A percentile compares a stretch with the other conserved stretches of the same genome.
Conservation (phyloP, 2,888 invertebrate genomes). For the Drosophila flavopinicola region DNA sequence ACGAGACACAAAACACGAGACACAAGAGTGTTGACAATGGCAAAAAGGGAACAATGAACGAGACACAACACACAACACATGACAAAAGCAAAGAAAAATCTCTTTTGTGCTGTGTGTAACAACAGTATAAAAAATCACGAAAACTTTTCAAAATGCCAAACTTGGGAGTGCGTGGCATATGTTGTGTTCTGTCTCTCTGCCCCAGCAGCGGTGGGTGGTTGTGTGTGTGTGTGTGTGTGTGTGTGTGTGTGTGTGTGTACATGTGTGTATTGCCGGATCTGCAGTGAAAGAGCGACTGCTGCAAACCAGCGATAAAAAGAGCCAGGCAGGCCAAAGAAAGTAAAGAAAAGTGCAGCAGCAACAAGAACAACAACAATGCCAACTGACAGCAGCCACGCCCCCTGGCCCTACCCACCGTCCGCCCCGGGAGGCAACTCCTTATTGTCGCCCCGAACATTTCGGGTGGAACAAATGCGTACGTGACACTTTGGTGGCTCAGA, state of each 20-base stretch:
- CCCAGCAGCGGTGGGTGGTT: slow-evolving; percentile 8
- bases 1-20: slow-evolving; percentile 49
- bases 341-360: slow-evolving; percentile 69
- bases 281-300: slow-evolving; percentile 35
- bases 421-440: slow-evolving; percentile 25
- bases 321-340: slow-evolving; percentile 52
- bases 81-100: slow-evolving; percentile 67
- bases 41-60: slow-evolving; percentile 48
- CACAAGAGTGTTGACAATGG: slow-evolving; percentile 75
- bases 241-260: slow-evolving; percentile 6
- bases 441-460: slow-evolving; percentile 30
- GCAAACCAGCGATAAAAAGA: slow-evolving; percentile 63
- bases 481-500: slow-evolving; percentile 82
- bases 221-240: neutral
- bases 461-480: slow-evolving; percentile 80
- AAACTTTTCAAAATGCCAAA: slow-evolving; percentile 67
- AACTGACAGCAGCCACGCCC: slow-evolving; percentile 42
- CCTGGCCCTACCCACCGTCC: neutral
- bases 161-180: slow-evolving; percentile 63
- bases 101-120: slow-evolving; percentile 67
- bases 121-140: slow-evolving; percentile 67
- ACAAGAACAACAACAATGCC: slow-evolving; percentile 44
- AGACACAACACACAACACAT: slow-evolving; percentile 53
- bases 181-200: slow-evolving; percentile 25
- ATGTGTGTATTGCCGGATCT: slow-evolving; percentile 12